Conservation (phyloP, 64 coral and sea anemone species). For the Orbicella faveolata region DNA sequence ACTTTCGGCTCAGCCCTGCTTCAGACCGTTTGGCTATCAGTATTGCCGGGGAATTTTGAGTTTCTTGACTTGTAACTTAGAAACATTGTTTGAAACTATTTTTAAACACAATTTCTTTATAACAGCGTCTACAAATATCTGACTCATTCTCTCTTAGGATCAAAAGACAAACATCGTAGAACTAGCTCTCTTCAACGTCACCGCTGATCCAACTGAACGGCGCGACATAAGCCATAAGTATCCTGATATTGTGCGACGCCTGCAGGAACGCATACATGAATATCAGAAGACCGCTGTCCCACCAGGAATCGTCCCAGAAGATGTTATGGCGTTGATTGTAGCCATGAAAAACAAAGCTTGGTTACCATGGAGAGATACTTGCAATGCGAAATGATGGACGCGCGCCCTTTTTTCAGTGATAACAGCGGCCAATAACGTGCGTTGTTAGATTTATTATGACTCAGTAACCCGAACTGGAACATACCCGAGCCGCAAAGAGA, state of each 20-base stretch:
- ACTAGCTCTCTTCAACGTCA: conserved; percentile 1
- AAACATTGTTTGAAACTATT: too few relatives aligned
- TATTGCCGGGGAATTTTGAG: too few relatives aligned
- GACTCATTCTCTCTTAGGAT: background rate
- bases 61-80: too few relatives aligned
- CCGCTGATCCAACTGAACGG: conserved; percentile 18
- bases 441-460: too few relatives aligned
- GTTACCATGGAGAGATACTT: conserved; percentile 11
- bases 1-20: too few relatives aligned
- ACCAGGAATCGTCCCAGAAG: conserved; percentile 19
- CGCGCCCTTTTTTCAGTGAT: too few relatives aligned
- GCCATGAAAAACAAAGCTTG: conserved; percentile 31
- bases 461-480: too few relatives aligned
- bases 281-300: conserved; percentile 18
- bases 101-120: too few relatives aligned
- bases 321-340: background rate
- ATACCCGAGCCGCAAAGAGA: too few relatives aligned
- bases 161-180: conserved; percentile 31
- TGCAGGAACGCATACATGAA: conserved; percentile 12
- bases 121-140: too few relatives aligned
- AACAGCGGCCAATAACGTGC: too few relatives aligned
- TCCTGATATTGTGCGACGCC: conserved; percentile 18
- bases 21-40: too few relatives aligned
- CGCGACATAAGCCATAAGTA: background rate
- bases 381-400: background rate